phyloP scores from a whole-genome alignment of 2,888 invertebrate species.

The Syritta pipiens region DNA sequence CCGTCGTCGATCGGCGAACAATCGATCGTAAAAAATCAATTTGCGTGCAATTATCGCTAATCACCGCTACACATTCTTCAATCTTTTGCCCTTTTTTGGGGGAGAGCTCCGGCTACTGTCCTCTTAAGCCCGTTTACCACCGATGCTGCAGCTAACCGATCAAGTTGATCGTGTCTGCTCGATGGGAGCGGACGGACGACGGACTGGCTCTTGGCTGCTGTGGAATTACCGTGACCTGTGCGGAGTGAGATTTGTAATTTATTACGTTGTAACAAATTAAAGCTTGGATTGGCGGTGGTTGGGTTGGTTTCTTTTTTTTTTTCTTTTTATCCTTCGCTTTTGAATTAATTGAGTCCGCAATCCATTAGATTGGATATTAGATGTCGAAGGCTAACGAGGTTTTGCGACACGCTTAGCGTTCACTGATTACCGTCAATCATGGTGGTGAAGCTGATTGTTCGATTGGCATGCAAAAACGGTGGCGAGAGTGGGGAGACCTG shows the following conservation, averaged over 20 bases:
- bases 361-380: conserved; percentile 56
- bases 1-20: conserved; percentile 23
- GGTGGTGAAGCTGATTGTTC: not conserved
- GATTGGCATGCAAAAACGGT: conserved; percentile 25
- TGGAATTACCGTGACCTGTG: conserved; percentile 50
- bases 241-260: conserved; percentile 62
- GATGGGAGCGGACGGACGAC: conserved; percentile 4
- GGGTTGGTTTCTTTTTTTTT: not conserved
- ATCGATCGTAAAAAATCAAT: conserved; percentile 69
- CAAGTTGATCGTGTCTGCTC: not conserved
- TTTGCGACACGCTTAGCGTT: conserved; percentile 41
- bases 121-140: conserved; percentile 31
- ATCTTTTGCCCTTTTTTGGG: conserved; percentile 66
- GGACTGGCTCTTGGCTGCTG: conserved; percentile 31
- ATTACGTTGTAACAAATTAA: conserved; percentile 64
- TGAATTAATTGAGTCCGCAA: conserved; percentile 55
- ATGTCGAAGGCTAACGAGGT: conserved; percentile 65
- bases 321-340: conserved; percentile 7
- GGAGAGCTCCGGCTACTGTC: conserved; percentile 28
- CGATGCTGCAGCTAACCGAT: no score
- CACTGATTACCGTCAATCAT: conserved; percentile 25
- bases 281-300: conserved; percentile 30
- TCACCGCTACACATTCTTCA: conserved; percentile 67
- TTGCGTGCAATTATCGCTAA: conserved; percentile 69
- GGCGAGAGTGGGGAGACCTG: not conserved